Conservation (phyloP, 2,113 vertebrate species). For the Heliornis fulica region DNA sequence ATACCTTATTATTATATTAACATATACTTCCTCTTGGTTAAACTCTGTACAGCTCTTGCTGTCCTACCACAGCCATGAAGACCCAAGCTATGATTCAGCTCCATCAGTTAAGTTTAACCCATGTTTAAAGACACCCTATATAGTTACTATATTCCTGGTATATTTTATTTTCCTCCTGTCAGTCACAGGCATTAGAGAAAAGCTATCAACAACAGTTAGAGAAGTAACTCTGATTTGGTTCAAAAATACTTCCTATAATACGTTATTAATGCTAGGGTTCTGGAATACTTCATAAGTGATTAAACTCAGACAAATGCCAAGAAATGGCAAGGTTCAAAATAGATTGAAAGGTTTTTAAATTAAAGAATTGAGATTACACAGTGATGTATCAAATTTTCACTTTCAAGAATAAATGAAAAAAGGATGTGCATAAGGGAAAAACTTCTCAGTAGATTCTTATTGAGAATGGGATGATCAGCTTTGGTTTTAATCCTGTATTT, state of each 20-base stretch:
- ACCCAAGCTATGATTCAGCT: not conserved
- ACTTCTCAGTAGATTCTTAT: not conserved
- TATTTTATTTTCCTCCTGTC: not conserved
- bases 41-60: not conserved
- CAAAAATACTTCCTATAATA: not conserved
- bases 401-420: not conserved
- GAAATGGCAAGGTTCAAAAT: not conserved
- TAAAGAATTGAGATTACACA: not conserved
- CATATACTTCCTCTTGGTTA: not conserved
- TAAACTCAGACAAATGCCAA: not conserved
- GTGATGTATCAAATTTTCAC: not conserved
- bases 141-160: not conserved
- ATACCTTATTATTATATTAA: not conserved
- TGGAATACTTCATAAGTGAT: not conserved
- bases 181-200: not conserved
- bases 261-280: not conserved
- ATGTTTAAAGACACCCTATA: not conserved
- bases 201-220: not conserved
- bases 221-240: not conserved
- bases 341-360: not conserved
- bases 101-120: not conserved
- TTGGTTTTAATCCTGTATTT: not conserved
- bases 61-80: not conserved
- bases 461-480: not conserved
- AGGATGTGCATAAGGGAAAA: not conserved